These are phyloP conservation scores for Simalia tracyae DNA, from an alignment of 2,797 vertebrate genomes.

Conservation along the genomic window DNA sequence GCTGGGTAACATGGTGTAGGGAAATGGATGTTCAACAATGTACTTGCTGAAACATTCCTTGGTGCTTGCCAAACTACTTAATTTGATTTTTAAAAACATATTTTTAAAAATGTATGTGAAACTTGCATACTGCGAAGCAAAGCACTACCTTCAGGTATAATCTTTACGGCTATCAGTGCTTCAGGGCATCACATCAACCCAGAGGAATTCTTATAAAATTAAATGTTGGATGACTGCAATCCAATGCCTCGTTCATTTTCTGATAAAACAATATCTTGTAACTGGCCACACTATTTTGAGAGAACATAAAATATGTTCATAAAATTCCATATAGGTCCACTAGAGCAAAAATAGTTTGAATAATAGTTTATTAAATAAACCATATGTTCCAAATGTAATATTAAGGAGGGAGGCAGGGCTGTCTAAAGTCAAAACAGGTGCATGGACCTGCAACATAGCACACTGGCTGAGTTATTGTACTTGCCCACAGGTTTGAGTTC, in stretches of 20 bases:
- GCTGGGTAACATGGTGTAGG: not conserved
- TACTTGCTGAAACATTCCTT: not conserved
- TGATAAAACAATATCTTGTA: not conserved
- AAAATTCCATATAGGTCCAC: not conserved
- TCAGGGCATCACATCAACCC: not conserved
- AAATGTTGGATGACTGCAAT: not conserved
- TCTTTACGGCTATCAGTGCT: not conserved
- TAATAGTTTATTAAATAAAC: not conserved
- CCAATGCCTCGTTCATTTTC: not conserved
- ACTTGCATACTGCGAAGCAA: not conserved
- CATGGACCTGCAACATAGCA: not conserved
- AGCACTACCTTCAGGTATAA: not conserved
- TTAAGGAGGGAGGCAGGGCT: not conserved
- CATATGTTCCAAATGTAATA: not conserved
- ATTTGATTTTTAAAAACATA: not conserved
- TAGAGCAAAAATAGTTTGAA: not conserved
- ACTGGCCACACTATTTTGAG: not conserved
- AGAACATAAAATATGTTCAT: not conserved
- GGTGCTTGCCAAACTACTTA: not conserved
- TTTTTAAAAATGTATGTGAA: not conserved
- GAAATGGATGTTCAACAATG: not conserved
- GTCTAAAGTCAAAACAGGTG: not conserved
- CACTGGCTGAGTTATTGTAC: not conserved
- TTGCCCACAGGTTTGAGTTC: not conserved
- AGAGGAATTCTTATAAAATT: not conserved